A percentile compares a stretch with the other conserved stretches of the same genome.
Conservation (phyloP, 2,797 vertebrate genomes). For the Stomatorhinus walkeri region DNA sequence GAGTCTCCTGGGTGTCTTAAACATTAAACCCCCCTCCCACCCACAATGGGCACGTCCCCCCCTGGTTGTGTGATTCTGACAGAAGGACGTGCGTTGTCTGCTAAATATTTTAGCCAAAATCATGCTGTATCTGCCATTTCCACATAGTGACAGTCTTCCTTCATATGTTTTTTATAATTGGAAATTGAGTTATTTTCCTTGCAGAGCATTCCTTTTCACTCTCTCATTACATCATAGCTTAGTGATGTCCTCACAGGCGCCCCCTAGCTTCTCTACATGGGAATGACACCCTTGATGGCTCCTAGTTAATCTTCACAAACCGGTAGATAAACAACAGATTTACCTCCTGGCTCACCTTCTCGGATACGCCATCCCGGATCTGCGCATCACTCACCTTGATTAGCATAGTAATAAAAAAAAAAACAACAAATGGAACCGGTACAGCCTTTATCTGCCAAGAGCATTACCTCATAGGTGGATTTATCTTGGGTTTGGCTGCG, state of each 20-base stretch:
- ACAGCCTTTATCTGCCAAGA: neutral
- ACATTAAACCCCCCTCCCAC: neutral
- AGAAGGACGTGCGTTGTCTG: neutral
- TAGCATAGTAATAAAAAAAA: neutral
- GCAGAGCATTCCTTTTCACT: neutral
- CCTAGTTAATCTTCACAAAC: neutral
- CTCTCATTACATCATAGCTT: neutral
- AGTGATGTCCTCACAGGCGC: neutral
- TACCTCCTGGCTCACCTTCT: neutral
- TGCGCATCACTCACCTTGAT: neutral
- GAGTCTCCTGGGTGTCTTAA: neutral
- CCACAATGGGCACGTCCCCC: neutral
- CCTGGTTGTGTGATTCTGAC: neutral
- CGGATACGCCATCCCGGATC: neutral
- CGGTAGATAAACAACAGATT: neutral
- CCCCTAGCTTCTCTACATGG: neutral
- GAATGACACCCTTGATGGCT: neutral
- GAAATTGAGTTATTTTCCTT: neutral
- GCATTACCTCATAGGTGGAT: conserved; percentile 1
- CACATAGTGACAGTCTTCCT: neutral
- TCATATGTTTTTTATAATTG: neutral
- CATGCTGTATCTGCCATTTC: neutral
- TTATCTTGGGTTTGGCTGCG: neutral
- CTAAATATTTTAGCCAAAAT: neutral
- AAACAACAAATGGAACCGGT: neutral